Base-by-base conservation (phyloP, 2,888 invertebrate genomes). In the Eupithecia inturbata region DNA sequence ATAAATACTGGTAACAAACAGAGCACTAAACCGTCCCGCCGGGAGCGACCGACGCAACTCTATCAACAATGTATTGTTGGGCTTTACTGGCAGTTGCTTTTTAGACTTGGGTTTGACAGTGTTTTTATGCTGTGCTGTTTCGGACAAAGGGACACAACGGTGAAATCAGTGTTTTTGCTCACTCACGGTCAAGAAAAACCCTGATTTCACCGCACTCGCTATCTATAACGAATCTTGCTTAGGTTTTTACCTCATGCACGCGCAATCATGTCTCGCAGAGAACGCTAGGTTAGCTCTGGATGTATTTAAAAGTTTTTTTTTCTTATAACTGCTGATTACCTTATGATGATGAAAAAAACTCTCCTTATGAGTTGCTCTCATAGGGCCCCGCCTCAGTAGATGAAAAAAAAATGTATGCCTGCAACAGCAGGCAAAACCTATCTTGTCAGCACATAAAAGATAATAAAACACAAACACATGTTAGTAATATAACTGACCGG, bases 1-100 rank as follows among this genome's bases (percentile, higher is more conserved):
- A 85, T 84, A 83, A 82, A 85, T 82, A 81, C 80, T 76, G 73
- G 76, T 72, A 75, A 79, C 82, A 85, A 82, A 82, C 78, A 74
- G 75, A 80, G 79, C 80, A 77, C 77, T 77, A 78, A 83, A 85
- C 81, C 80, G 82, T 83, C 82, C 81, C 80, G 78, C 77, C 77
- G 76, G 83, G 81, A 68, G 19, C 39, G 68, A 36, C 39, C 33
- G 63, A 14, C 6, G 62, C 33, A 36, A 33, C 63, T 64, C 76
- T 60, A 78, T 76, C 57, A 68, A 49, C 66, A 60, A 68, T 67
- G 41, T 72, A 68, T 72, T 67, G 70, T 39, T 53, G 22, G 41
- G 57, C 26, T 60, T 71, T 60, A 71, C 71, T 66, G 45, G 9
- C 41, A 31, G 31, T 67, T 22, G 22, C 39, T 57, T 49, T 49